phyloP scores from a whole-genome alignment of 1,140 invertebrate species.

The Sminthurides bifidus region DNA sequence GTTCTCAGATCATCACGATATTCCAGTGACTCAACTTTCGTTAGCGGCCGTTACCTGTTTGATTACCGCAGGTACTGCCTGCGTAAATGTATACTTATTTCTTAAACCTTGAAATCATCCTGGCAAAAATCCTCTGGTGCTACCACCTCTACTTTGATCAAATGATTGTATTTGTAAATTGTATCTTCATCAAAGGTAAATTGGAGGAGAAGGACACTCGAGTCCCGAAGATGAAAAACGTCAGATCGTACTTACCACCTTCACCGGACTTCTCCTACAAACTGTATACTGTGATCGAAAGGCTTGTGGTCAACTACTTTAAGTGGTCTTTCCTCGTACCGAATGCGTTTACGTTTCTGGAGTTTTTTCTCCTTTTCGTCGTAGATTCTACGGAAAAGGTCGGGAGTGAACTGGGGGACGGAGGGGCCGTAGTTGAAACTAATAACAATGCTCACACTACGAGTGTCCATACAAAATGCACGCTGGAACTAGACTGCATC shows the following conservation, averaged over 20 bases:
- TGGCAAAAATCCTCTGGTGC: background rate
- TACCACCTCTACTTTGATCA: background rate
- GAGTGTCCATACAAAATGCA: background rate
- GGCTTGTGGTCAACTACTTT: background rate
- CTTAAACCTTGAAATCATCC: background rate
- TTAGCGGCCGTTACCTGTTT: background rate
- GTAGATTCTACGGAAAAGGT: background rate
- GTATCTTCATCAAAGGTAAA: background rate
- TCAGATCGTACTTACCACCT: background rate
- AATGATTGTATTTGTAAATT: background rate
- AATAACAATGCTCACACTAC: background rate
- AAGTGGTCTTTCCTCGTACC: background rate
- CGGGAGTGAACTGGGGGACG: background rate
- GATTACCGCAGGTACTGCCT: background rate
- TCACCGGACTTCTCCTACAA: background rate
- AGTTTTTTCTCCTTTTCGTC: background rate
- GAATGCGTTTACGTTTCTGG: constrained; percentile 1
- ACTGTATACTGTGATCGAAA: background rate
- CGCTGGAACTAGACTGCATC: background rate
- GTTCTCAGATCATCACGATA: background rate
- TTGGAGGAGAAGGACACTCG: background rate
- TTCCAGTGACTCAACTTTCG: background rate
- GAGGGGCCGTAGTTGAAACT: background rate
- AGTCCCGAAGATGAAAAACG: background rate
- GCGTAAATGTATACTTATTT: background rate